Base-by-base conservation (phyloP, 1,140 invertebrate genomes). In the Cylas formicarius region DNA sequence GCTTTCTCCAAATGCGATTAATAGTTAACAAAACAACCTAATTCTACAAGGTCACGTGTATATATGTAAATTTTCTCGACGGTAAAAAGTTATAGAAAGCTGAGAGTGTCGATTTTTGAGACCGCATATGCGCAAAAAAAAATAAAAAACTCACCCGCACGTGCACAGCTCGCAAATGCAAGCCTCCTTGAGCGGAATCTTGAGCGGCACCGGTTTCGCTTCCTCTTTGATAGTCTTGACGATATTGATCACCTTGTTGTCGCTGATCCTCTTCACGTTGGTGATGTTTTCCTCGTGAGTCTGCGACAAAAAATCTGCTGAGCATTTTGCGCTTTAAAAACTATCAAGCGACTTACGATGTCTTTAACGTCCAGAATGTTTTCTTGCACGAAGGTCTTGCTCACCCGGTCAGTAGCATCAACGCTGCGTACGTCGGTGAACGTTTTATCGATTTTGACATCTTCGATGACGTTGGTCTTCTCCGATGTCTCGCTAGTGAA, bases 151-250 rank as follows among this genome's bases (percentile, higher is more conserved):
- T 82, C 71, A 90, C 87, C 87, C 87, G 68, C 87, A 90, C 58
- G 85, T 90, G 63, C 87, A 90, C 27, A 90, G 81, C 70, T 90
- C 84, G 65, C 87, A 90, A 52, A 90, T 86, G 59, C 87, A 90
- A 64, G 86, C 81, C 62, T 89, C 86, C 63, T 85, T 85, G 29
- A 66, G 38, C 2, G 70, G 71, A 8, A 56, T 32, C 31, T 53
- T 55, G 32, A 55, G 45, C 36, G 64, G 55, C n/a, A 55, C 64
- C 9, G 52, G 48, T 21, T 54, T 47, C 32, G 54, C 44, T 9
- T 63, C 58, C 62, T 74, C 72, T 58, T 67, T 72, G 43, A 64
- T 52, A 4, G 58, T 58, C 42, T 65, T 63, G 32, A 57, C 61
- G 31, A 65, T 61, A 33, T 62, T 55, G 10, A 66, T 61, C 1